Conservation (phyloP, 2,888 invertebrate species). For the Teleiodes luculella region DNA sequence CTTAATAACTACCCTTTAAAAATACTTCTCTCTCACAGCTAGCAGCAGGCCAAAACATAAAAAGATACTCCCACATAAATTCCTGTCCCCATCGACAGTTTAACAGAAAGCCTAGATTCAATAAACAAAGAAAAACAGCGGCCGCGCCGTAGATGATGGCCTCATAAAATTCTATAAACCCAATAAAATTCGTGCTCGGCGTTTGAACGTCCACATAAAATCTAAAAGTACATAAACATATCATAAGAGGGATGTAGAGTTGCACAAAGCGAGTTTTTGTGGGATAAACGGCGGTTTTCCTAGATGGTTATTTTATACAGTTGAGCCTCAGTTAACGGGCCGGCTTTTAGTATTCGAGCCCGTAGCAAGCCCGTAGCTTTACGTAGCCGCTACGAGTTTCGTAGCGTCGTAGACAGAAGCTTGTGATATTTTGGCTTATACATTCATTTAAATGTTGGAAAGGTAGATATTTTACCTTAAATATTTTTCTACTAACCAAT, state of each 20-base stretch:
- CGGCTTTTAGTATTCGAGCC: conserved; percentile 38
- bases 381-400: conserved; percentile 6
- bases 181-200: conserved; percentile 77
- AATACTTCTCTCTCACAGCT: neutral
- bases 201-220: conserved; percentile 77
- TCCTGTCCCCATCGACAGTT: conserved; percentile 40
- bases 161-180: conserved; percentile 77
- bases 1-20: too few relatives aligned
- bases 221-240: conserved; percentile 78
- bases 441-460: too few relatives aligned
- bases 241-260: conserved; percentile 75
- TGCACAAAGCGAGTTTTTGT: conserved; percentile 73
- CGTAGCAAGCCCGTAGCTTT: conserved; percentile 18
- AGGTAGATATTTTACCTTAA: too few relatives aligned
- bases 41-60: neutral
- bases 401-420: conserved; percentile 32
- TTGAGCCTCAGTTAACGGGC: conserved; percentile 62
- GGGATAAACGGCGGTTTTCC: conserved; percentile 69
- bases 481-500: too few relatives aligned
- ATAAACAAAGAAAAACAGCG: conserved; percentile 74
- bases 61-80: conserved; percentile 16
- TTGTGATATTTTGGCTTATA: conserved; percentile 28
- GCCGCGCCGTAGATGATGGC: conserved; percentile 67
- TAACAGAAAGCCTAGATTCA: conserved; percentile 60
- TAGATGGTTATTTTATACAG: conserved; percentile 79